A percentile compares a stretch with the other conserved stretches of the same genome.
Conservation (phyloP, 2,797 vertebrate genomes). For the Triplophysa bombifrons region DNA sequence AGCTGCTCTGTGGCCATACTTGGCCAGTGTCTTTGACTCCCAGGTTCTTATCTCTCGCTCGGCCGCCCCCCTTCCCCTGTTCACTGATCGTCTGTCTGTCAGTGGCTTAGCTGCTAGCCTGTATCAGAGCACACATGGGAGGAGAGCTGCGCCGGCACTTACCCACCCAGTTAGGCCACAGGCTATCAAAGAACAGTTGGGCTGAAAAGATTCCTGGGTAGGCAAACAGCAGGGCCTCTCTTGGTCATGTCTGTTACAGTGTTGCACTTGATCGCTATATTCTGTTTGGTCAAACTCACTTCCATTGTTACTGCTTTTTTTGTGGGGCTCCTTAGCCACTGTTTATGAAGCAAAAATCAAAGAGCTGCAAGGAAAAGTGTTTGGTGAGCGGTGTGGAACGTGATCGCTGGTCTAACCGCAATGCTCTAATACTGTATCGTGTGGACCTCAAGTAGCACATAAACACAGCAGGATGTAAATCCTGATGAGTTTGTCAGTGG, state of each 20-base stretch:
- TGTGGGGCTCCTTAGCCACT: not conserved
- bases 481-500: not conserved
- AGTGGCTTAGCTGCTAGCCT: constrained; percentile 62
- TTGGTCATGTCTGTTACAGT: not conserved
- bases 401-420: not conserved
- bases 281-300: constrained; percentile 12
- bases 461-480: constrained; percentile 13
- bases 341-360: not conserved
- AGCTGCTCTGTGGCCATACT: constrained; percentile 76
- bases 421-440: not conserved
- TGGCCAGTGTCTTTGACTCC: constrained; percentile 59
- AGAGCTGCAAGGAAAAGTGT: not conserved
- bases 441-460: not conserved
- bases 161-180: constrained; percentile 60
- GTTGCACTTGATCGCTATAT: constrained; percentile 2
- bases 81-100: constrained; percentile 55
- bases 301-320: not conserved
- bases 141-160: constrained; percentile 63
- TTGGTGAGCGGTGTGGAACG: not conserved
- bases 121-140: constrained; percentile 53
- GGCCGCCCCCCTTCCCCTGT: not conserved
- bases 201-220: constrained; percentile 68
- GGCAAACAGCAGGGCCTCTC: constrained; percentile 58
- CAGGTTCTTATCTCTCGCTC: constrained; percentile 45
- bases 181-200: constrained; percentile 59